phyloP scores from a whole-genome alignment of 2,113 vertebrate species.

The Circaetus cinerascens region DNA sequence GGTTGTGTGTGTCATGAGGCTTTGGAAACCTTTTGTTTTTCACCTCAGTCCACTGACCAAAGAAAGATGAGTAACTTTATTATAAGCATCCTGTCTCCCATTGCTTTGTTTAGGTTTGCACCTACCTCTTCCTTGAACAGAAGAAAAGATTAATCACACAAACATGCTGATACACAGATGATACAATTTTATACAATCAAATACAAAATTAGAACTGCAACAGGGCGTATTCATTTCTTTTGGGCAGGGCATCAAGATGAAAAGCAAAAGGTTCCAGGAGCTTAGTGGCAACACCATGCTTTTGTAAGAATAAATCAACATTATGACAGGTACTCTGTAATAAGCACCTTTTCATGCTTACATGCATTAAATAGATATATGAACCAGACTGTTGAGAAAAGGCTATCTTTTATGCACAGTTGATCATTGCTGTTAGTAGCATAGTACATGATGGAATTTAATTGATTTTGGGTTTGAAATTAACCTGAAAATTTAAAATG shows the following conservation, averaged over 20 bases:
- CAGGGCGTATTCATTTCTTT: background rate
- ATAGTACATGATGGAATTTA: background rate
- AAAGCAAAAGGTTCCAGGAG: background rate
- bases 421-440: background rate
- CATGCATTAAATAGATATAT: background rate
- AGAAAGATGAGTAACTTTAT: conserved; percentile 8
- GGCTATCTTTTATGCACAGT: background rate
- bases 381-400: background rate
- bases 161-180: background rate
- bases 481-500: background rate
- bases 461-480: background rate
- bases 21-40: background rate
- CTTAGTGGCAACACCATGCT: background rate
- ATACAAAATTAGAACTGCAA: background rate
- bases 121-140: background rate
- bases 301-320: background rate
- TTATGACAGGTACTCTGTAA: background rate
- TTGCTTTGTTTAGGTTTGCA: conserved; percentile 7
- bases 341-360: background rate
- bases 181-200: background rate
- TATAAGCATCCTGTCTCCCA: background rate
- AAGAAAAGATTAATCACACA: background rate
- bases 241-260: background rate
- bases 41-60: background rate
- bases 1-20: background rate